These are phyloP conservation scores for Megaleporinus macrocephalus DNA, from an alignment of 2,113 vertebrate species.

Conservation along the genomic window DNA sequence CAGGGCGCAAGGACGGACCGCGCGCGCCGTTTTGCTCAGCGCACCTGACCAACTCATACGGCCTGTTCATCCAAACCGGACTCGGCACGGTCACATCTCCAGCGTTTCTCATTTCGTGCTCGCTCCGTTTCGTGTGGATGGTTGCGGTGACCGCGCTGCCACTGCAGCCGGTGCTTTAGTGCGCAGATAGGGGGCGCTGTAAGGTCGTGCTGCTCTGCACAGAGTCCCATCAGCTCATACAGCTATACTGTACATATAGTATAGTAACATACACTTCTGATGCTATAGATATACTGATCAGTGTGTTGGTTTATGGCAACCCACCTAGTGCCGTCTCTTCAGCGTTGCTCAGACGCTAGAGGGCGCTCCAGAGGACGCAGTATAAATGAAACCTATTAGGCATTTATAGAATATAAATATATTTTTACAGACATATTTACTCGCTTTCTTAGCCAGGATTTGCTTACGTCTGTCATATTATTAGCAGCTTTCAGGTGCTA, in stretches of 20 bases:
- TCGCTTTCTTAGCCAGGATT: no score
- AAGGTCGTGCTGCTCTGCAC: background rate
- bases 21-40: background rate
- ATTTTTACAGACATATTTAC: no score
- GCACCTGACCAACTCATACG: background rate
- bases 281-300: no score
- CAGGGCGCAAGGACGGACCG: no score
- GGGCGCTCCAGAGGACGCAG: background rate
- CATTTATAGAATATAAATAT: background rate
- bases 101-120: background rate
- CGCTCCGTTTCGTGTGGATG: background rate
- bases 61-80: slow-evolving; percentile 20
- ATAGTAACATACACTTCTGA: no score
- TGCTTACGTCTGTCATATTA: no score
- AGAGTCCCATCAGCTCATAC: no score
- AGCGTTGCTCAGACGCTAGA: background rate
- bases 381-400: background rate
- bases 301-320: no score
- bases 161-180: background rate
- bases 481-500: no score
- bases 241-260: no score
- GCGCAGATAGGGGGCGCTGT: background rate
- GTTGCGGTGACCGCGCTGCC: background rate
- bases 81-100: background rate
- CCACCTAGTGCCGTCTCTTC: no score